phyloP scores from a whole-genome alignment of 2,797 vertebrate genomes.

The Sitta carolinensis region DNA sequence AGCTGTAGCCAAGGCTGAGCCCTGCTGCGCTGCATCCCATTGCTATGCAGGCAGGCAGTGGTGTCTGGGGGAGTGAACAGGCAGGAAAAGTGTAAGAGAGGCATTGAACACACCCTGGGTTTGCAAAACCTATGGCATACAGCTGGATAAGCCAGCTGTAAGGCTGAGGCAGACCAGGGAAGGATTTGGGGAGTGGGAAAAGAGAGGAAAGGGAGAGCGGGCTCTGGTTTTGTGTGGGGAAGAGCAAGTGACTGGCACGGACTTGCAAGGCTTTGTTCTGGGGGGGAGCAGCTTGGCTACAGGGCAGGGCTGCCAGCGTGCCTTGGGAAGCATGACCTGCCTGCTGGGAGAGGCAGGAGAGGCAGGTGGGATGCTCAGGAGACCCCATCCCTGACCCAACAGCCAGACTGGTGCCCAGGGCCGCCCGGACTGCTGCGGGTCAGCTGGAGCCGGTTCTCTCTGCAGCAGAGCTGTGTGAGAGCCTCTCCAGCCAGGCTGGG shows the following conservation, averaged over 20 bases:
- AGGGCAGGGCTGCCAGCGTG: background rate
- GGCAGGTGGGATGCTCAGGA: background rate
- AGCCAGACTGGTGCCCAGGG: background rate
- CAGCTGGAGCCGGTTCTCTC: background rate
- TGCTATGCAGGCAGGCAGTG: background rate
- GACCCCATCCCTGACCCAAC: background rate
- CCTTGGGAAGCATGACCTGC: background rate
- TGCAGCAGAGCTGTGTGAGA: background rate
- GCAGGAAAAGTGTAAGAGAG: background rate
- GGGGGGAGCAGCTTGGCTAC: background rate
- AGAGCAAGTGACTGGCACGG: background rate
- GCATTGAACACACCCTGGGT: background rate
- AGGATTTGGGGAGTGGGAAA: background rate
- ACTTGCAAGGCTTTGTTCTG: background rate
- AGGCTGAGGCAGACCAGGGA: background rate
- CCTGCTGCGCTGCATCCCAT: rapidly evolving
- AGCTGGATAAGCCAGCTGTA: background rate
- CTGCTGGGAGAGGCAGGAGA: background rate
- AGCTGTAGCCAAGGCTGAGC: background rate
- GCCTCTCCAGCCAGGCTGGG: background rate
- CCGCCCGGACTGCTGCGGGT: rapidly evolving
- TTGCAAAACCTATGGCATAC: background rate
- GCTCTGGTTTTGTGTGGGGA: rapidly evolving
- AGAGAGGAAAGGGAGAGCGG: background rate
- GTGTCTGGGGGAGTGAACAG: background rate